Conservation (phyloP, 2,888 invertebrate species). For the Drosophila anomalata region DNA sequence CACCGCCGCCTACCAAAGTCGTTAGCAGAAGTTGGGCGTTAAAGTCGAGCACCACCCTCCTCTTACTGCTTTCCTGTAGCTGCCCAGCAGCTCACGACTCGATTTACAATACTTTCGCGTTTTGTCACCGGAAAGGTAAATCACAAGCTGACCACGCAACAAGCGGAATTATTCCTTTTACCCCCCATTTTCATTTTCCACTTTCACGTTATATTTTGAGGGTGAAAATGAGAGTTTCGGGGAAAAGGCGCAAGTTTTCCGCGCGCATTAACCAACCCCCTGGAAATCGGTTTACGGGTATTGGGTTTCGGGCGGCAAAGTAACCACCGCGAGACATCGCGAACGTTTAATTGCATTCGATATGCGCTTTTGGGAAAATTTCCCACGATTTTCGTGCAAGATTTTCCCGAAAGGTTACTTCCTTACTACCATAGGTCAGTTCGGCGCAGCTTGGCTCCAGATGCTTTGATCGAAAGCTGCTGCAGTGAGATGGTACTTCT, state of each 20-base stretch:
- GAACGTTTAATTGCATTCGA: conserved; percentile 76
- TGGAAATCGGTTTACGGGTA: not conserved
- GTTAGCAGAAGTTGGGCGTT: conserved; percentile 39
- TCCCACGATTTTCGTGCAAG: conserved; percentile 75
- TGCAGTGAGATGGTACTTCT: conserved; percentile 17
- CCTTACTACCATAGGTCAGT: conserved; percentile 35
- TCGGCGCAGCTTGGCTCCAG: conserved; percentile 31
- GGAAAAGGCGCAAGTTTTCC: conserved; percentile 68
- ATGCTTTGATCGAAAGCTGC: conserved; percentile 48
- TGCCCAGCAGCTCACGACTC: conserved; percentile 24
- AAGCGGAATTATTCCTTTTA: conserved; percentile 62
- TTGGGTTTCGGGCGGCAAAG: conserved; percentile 33
- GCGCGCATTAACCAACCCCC: conserved; percentile 45
- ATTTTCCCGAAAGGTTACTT: conserved; percentile 58
- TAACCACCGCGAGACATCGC: conserved; percentile 67
- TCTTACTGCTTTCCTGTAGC: not conserved
- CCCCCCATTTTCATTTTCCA: conserved; percentile 16
- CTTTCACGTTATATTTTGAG: conserved; percentile 42
- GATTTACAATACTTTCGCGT: conserved; percentile 69
- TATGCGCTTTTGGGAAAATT: conserved; percentile 76
- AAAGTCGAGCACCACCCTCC: conserved; percentile 29
- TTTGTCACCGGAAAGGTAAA: conserved; percentile 79
- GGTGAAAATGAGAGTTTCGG: conserved; percentile 62
- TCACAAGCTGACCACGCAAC: conserved; percentile 76
- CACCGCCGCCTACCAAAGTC: conserved; percentile 45